These are phyloP conservation scores for Xenopus tropicalis DNA, from an alignment of 2,113 vertebrate genomes.

Conservation along the genomic window DNA sequence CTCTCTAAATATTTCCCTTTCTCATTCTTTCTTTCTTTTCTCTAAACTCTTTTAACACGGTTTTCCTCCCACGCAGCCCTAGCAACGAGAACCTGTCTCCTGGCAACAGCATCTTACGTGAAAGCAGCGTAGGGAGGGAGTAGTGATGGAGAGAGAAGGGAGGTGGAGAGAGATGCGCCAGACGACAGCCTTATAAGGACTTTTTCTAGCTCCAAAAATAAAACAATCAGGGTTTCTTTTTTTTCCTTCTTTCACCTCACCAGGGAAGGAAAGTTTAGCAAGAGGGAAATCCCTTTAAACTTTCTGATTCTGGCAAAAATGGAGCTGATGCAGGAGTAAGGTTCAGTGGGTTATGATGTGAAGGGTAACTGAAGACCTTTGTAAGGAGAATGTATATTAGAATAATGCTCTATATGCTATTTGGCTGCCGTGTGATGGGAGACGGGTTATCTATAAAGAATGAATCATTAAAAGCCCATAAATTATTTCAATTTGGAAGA, in stretches of 20 bases:
- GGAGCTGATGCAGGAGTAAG: background rate
- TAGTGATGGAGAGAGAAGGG: conserved; percentile 32
- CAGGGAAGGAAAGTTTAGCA: conserved; percentile 38
- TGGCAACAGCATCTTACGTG: conserved; percentile 46
- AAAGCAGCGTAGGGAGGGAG: conserved; percentile 42
- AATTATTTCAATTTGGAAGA: no score
- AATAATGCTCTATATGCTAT: no score
- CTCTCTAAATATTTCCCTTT: conserved; percentile 6
- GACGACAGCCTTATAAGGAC: conserved; percentile 45
- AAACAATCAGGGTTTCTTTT: conserved; percentile 40
- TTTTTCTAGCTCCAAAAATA: conserved; percentile 43
- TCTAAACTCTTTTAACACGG: conserved; percentile 43
- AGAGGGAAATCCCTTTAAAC: conserved; percentile 42
- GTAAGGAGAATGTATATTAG: no score
- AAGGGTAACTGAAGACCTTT: no score
- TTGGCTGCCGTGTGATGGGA: no score
- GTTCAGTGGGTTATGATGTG: no score
- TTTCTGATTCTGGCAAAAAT: conserved; percentile 20
- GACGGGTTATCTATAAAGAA: no score
- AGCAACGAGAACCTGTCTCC: conserved; percentile 44
- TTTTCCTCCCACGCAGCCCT: conserved; percentile 45
- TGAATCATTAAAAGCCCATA: no score
- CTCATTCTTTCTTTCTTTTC: conserved; percentile 21
- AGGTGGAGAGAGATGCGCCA: conserved; percentile 43
- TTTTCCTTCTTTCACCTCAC: conserved; percentile 35